Evolutionary conservation across 2,888 invertebrate genomes (phyloP).

Genomic region (Oasisia sp.): DNA sequence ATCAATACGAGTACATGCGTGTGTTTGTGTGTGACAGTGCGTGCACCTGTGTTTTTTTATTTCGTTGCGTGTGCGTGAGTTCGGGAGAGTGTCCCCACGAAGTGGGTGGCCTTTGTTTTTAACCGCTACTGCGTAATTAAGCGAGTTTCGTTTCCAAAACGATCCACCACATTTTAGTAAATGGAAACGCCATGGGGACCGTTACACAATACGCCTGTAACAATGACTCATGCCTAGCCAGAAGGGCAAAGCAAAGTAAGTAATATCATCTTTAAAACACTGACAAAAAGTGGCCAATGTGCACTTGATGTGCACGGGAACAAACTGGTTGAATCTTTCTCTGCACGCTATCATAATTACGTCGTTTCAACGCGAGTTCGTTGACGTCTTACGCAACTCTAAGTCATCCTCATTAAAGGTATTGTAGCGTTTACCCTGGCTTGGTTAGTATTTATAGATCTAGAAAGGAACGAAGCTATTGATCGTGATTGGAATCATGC

Average conservation of each 20-base stretch:
- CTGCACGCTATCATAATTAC: neutral
- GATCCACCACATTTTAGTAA: neutral
- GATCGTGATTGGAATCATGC: too few relatives aligned
- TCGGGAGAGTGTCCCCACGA: neutral
- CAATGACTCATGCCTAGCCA: neutral
- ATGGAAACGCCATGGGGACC: neutral
- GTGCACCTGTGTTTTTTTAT: neutral
- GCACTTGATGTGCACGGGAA: neutral
- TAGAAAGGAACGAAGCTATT: too few relatives aligned
- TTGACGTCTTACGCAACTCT: neutral
- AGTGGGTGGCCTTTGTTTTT: conserved; percentile 5
- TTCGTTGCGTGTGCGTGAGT: neutral
- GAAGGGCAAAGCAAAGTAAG: neutral
- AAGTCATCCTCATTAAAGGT: neutral
- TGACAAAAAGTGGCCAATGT: neutral
- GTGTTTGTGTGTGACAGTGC: neutral
- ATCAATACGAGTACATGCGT: neutral
- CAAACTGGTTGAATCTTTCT: neutral
- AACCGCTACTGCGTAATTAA: neutral
- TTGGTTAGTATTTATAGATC: too few relatives aligned
- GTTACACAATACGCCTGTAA: neutral
- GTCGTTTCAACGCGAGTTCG: neutral
- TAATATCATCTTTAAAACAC: neutral
- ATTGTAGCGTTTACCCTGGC: too few relatives aligned
- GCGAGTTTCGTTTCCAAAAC: neutral